These are phyloP conservation scores for Bubo bubo DNA, from an alignment of 2,113 vertebrate genomes.

Conservation along the genomic window DNA sequence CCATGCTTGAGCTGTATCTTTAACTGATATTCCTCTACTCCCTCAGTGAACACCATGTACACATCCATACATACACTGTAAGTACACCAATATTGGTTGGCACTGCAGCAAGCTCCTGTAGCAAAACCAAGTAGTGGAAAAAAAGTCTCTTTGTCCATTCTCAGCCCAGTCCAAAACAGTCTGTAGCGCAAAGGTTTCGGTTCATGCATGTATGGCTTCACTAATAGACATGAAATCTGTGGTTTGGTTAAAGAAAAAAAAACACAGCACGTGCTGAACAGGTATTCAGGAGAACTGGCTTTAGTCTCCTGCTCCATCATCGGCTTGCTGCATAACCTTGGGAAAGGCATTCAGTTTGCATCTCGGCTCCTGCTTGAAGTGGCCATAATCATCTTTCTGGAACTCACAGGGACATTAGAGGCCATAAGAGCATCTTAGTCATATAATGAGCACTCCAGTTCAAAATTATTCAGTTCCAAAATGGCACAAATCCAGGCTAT, in stretches of 20 bases:
- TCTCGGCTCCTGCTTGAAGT: neutral
- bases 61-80: accelerated
- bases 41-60: accelerated
- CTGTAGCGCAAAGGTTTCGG: neutral
- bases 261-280: neutral
- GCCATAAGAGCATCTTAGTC: neutral
- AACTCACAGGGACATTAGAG: neutral
- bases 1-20: neutral
- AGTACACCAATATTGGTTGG: neutral
- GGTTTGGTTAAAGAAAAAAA: neutral
- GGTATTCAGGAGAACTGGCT: neutral
- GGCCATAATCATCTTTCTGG: neutral
- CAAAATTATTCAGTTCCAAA: neutral
- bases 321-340: neutral
- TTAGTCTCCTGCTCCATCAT: neutral
- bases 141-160: neutral
- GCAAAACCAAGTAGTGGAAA: neutral
- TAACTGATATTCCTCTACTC: neutral
- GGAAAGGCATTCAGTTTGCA: neutral
- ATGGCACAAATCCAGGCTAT: neutral
- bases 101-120: neutral
- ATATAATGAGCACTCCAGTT: accelerated
- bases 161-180: neutral
- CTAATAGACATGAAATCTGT: neutral
- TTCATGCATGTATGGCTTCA: neutral